Evolutionary conservation across 2,888 invertebrate genomes (phyloP), one percentile per base, ranked within the genome.

Genomic region (Mesopsocus fuscifrons): DNA sequence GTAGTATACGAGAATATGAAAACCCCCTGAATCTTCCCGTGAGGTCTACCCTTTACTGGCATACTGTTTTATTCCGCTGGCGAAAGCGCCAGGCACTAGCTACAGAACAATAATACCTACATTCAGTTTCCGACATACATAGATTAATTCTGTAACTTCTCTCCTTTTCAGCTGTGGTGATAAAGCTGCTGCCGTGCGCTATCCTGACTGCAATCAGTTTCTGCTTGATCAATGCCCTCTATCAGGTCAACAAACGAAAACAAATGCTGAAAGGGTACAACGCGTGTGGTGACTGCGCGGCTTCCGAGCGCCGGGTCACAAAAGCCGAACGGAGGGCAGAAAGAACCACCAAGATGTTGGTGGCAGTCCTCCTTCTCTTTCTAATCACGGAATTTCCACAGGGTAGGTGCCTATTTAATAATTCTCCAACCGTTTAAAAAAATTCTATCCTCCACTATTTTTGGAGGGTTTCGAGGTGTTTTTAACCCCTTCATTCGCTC

Each of bases 341-440:
- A 56, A 70, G 91, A 47, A 92, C 91, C 0, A 92, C 91, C 0
- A 76, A 77, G 57, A 85, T 92, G 77, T 63, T 92, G 31, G 68
- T 92, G 2, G 89, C 88, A 0, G 83, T 92, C 0, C 65, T 92
- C 1, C 60, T 87, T 3, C 65, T 92, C 2, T 92, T 92, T 56
- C 67, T 92, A 2, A 66, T 88, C 18, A 91, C 91, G 0, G 92
- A 92, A 59, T 71, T 92, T 46, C 91, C 92, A 0, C 84, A 85
- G 54, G 84, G 76, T 38, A 38, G 20, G 38, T 11, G 5, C 15
- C 15, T 33, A 30, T 11, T 30, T 30, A 11, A n/a, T n/a, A n/a
- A n/a, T 11, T 11, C n/a, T 11, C n/a, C 9, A 30, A 30, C 30
- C 30, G 9, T n/a, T 30, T 30, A 30, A 30, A 30, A 30, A 30